Evolutionary conservation across 2,113 vertebrate species (phyloP), one percentile per base, ranked within the genome.

Genomic region (Phrynosoma blainvillii): DNA sequence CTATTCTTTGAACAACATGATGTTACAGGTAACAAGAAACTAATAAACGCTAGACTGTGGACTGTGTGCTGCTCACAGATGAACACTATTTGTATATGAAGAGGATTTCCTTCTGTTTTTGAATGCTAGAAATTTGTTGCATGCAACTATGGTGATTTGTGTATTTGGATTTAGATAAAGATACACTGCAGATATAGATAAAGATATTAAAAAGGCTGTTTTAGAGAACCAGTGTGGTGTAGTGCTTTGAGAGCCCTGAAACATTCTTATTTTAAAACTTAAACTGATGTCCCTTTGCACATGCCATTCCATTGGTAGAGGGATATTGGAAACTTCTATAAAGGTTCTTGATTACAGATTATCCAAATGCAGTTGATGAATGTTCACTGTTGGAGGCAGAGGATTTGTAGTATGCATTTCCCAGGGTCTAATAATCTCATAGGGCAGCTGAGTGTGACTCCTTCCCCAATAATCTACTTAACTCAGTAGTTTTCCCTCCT

Each of bases 401-500:
- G 94, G 94, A 96, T 94, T 96, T 94, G 92, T 84, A 32, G 84
- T 94, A 94, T 96, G 96, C 96, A 93, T 97, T 98, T 98, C 97
- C 96, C 97, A 96, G 96, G 97, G 94, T 95, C 96, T 97, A 95
- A 96, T 96, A 95, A 92, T 97, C 96, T 95, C 94, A 91, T 96
- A 95, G 96, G 95, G 95, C 95, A 95, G 94, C 94, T 13, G 96
- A 96, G 95, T 96, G 94, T 96, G 96, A 96, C 96, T 93, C 94
- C 96, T 95, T 96, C 91, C 87, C 95, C 94, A 93, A 92, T 98
- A 97, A 98, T 97, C 97, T 97, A 93, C 96, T 96, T 97, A 97
- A 95, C 96, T 95, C 96, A 89, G 94, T 94, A 93, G 94, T 96
- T 95, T 95, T 93, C 92, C 96, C 96, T 96, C 95, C 94, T 95